Evolutionary conservation across 1,140 invertebrate genomes (phyloP).

Genomic region (Ladona fulva): DNA sequence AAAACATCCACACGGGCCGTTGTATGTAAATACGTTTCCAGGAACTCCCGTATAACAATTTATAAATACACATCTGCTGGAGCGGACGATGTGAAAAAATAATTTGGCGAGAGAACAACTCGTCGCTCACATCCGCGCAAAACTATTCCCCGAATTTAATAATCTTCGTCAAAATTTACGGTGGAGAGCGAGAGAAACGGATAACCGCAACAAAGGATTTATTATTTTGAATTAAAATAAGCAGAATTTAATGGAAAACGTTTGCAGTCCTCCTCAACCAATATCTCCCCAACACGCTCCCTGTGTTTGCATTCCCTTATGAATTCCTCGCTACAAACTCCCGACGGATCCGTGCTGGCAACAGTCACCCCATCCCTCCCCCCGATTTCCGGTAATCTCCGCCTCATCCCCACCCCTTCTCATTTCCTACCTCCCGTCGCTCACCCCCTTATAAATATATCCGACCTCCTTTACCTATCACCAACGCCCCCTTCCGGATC

Average conservation of each 20-base stretch:
- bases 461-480: not conserved
- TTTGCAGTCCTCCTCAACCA: not conserved
- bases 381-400: not conserved
- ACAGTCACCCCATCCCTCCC: not conserved
- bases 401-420: not conserved
- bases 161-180: too few relatives aligned
- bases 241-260: constrained; percentile 9
- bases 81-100: too few relatives aligned
- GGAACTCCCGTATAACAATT: too few relatives aligned
- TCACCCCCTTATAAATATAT: not conserved
- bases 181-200: not conserved
- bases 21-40: too few relatives aligned
- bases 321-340: not conserved
- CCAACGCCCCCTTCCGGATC: not conserved
- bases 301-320: not conserved
- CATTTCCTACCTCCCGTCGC: not conserved
- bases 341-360: not conserved
- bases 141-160: too few relatives aligned
- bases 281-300: not conserved
- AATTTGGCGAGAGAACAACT: too few relatives aligned
- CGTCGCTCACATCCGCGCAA: too few relatives aligned
- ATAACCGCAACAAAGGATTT: not conserved
- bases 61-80: too few relatives aligned
- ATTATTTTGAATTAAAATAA: constrained; percentile 11
- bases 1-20: too few relatives aligned